These are phyloP conservation scores for Pseudolaguvia tuberculata DNA, from an alignment of 2,113 vertebrate genomes.

Conservation along the genomic window DNA sequence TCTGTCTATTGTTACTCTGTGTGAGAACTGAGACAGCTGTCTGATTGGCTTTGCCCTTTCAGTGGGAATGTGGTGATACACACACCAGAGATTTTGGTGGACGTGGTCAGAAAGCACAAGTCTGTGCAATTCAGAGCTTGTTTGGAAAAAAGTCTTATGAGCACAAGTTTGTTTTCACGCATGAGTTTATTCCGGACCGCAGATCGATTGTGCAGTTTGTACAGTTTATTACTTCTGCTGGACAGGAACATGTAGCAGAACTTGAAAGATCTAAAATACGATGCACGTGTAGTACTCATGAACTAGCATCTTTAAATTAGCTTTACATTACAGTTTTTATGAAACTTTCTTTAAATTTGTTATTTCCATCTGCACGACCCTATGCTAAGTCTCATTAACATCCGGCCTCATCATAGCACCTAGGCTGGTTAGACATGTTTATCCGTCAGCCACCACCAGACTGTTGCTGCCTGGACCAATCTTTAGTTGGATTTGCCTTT, in stretches of 20 bases:
- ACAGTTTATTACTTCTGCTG: not conserved
- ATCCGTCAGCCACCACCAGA: constrained; percentile 5
- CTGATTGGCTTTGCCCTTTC: constrained; percentile 22
- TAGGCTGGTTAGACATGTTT: constrained; percentile 18
- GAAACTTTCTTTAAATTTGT: not conserved
- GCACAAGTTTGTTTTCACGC: not conserved
- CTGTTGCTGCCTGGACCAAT: not conserved
- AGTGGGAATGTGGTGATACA: not conserved
- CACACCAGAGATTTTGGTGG: not conserved
- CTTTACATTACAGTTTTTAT: too few relatives aligned
- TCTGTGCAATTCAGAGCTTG: not conserved
- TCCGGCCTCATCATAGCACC: constrained; percentile 4
- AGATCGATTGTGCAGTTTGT: not conserved
- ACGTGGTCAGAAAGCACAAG: not conserved
- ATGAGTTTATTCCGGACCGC: not conserved
- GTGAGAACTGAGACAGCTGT: not conserved
- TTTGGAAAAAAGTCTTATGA: not conserved
- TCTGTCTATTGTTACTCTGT: constrained; percentile 15
- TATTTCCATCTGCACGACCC: constrained; percentile 38
- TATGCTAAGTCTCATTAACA: constrained; percentile 38
- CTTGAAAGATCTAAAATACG: not conserved
- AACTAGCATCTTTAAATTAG: too few relatives aligned
- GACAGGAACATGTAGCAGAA: too few relatives aligned
- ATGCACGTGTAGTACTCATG: not conserved
- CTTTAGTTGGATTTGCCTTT: not conserved